These are phyloP conservation scores for Polyergus mexicanus DNA, from an alignment of 1,140 invertebrate species.

Conservation along the genomic window DNA sequence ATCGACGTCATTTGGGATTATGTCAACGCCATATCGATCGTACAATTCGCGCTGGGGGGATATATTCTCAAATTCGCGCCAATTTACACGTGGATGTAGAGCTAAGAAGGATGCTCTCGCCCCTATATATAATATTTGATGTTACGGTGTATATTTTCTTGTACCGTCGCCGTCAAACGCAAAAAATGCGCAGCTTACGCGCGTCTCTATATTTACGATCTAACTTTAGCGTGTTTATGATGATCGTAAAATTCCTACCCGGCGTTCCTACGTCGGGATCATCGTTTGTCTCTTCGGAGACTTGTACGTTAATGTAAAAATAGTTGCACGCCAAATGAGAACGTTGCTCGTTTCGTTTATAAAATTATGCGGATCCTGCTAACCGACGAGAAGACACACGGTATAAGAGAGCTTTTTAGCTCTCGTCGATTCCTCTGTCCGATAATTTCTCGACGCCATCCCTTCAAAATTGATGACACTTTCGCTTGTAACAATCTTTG, in stretches of 20 bases:
- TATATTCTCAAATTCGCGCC: too few relatives aligned
- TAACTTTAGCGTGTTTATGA: slow-evolving; percentile 52
- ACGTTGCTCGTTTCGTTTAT: slow-evolving; percentile 33
- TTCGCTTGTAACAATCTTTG: background rate
- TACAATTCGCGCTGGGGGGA: background rate
- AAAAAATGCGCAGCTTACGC: slow-evolving; percentile 13
- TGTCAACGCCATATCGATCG: too few relatives aligned
- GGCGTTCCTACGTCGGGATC: background rate
- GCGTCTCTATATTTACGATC: slow-evolving; percentile 32
- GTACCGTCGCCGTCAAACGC: background rate
- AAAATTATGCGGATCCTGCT: slow-evolving; percentile 45
- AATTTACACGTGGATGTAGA: background rate
- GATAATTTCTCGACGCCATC: slow-evolving; percentile 32
- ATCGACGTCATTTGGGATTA: too few relatives aligned
- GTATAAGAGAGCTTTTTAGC: slow-evolving; percentile 46
- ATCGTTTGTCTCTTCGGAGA: slow-evolving; percentile 29
- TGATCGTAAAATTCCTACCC: slow-evolving; percentile 51
- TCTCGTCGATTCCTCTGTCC: background rate
- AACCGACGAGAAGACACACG: slow-evolving; percentile 33
- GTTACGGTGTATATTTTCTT: background rate
- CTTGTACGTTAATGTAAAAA: slow-evolving; percentile 58
- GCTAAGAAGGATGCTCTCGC: background rate
- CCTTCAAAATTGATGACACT: slow-evolving; percentile 7
- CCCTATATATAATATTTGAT: slow-evolving; percentile 10
- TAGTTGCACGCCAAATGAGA: slow-evolving; percentile 36